Evolutionary conservation across 2,888 invertebrate genomes (phyloP).

Genomic region (Thymelicus sylvestris): DNA sequence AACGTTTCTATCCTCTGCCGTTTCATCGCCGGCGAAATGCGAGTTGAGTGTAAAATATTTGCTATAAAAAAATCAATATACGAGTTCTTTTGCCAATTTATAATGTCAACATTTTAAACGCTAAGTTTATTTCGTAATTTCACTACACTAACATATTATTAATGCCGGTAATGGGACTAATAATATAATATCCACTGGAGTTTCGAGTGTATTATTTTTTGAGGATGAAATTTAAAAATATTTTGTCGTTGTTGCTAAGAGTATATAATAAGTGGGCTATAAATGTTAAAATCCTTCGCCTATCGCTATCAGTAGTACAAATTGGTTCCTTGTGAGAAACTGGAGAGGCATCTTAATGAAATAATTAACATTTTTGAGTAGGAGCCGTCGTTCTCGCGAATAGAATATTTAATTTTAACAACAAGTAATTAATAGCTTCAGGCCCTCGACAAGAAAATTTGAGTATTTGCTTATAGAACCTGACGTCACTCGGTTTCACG

Average conservation of each 20-base stretch:
- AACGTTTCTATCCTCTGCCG: slow-evolving; percentile 5
- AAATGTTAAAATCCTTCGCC: neutral
- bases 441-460: slow-evolving; percentile 23
- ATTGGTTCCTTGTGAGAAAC: slow-evolving; percentile 10
- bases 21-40: neutral
- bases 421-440: slow-evolving; percentile 36
- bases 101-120: too few species aligned
- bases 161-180: too few species aligned
- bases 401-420: slow-evolving; percentile 38
- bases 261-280: neutral
- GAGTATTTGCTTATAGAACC: slow-evolving; percentile 21
- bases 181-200: too few species aligned
- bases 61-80: too few species aligned
- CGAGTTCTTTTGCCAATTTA: too few species aligned
- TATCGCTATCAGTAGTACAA: neutral
- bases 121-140: too few species aligned
- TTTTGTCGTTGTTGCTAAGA: too few species aligned
- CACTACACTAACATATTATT: too few species aligned
- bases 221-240: too few species aligned
- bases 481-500: slow-evolving; percentile 12
- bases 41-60: neutral
- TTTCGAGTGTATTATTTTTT: too few species aligned
- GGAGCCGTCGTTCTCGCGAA: slow-evolving; percentile 32
- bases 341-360: slow-evolving; percentile 34
- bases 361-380: slow-evolving; percentile 36